A percentile compares a stretch with the other conserved stretches of the same genome.
These are phyloP conservation scores for Merodon equestris DNA, from an alignment of 2,888 invertebrate genomes.

Conservation along the genomic window DNA sequence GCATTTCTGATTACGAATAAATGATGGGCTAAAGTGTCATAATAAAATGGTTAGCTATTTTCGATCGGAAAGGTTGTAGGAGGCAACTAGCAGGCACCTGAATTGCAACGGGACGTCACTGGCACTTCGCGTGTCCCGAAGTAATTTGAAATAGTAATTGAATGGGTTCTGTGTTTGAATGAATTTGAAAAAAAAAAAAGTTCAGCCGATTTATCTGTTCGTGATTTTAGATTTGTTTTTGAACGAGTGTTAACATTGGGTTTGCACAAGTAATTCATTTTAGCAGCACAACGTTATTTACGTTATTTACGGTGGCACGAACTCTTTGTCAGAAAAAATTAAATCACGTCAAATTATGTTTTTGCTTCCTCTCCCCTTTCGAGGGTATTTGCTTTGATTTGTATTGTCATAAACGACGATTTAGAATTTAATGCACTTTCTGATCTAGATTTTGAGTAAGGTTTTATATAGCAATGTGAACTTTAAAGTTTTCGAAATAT, in stretches of 20 bases:
- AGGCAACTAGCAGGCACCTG: too few relatives aligned
- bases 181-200: conserved; percentile 8
- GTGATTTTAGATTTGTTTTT: conserved; percentile 44
- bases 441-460: too few relatives aligned
- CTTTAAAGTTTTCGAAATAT: too few relatives aligned
- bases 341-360: conserved; percentile 28
- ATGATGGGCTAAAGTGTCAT: too few relatives aligned
- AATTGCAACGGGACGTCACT: too few relatives aligned
- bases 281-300: conserved; percentile 35
- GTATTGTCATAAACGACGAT: too few relatives aligned
- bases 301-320: conserved; percentile 49
- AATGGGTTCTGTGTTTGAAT: conserved; percentile 44
- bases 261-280: conserved; percentile 16
- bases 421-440: too few relatives aligned
- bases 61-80: too few relatives aligned
- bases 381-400: too few relatives aligned
- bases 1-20: too few relatives aligned
- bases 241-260: conserved; percentile 24
- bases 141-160: conserved; percentile 56
- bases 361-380: neutral
- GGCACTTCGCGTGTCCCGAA: conserved; percentile 43
- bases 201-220: conserved; percentile 50
- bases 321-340: conserved; percentile 48
- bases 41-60: too few relatives aligned
- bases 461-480: too few relatives aligned